Base-by-base conservation (phyloP, 1,140 invertebrate genomes). In the Danaus plexippus region DNA sequence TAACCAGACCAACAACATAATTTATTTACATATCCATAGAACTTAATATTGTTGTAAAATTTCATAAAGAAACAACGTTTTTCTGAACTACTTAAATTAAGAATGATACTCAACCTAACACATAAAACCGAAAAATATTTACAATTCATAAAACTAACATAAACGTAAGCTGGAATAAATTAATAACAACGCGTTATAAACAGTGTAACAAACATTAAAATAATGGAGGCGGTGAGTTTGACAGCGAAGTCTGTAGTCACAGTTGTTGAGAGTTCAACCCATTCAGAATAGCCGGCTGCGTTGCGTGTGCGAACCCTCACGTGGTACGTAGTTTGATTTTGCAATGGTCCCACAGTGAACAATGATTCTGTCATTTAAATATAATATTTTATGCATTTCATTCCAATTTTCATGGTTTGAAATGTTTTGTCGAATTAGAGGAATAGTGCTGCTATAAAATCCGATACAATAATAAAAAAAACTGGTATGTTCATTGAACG, bases 281-380 rank as follows among this genome's bases (percentile, higher is more conserved):
- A 86, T 9, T 80, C 77, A 7, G 80, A 86, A 58, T 71, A 67
- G 1, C 80, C 79, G 1, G 80, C 83, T 0, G 64, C 66, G 59
- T 86, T 86, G 15, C 66, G 66, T 9, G 79, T 67, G n/a, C 74
- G 63, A 3, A 83, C 74, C 0, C 80, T 68, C 3, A 61, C 76
- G 69, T 86, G 74, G 73, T 69, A 86, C 9, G 52, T 57, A 0
- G 80, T 86, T 12, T 53, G 59, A 53, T 82, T 84, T 2, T 58
- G 52, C 12, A 86, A 64, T 1, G 66, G 64, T 9, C 73, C 74
- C 12, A 84, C 69, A 0, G 65, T 63, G 60, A 77, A 85, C 9
- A 77, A 13, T 0, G 77, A 77, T 13, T 72, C 76, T 78, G 77
- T 79, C 13, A 15, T 15, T 15, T 15, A 15, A 15, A 15, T 15